phyloP scores from a whole-genome alignment of 2,797 vertebrate species.

The Parauchenoglanis punctatus region DNA sequence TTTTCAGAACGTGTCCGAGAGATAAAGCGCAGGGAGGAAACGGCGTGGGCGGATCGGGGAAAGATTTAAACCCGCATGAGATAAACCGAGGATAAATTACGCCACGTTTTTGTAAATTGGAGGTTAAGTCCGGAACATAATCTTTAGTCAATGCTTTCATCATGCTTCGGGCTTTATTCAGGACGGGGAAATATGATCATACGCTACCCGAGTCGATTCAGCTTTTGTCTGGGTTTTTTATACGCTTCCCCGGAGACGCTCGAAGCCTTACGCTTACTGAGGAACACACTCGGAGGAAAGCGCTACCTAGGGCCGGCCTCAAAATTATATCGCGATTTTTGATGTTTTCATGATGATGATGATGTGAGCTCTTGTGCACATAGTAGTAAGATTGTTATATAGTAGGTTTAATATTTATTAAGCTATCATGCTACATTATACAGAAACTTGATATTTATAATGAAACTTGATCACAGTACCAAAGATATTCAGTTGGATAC shows the following conservation, averaged over 20 bases:
- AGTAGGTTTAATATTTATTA: too few species aligned
- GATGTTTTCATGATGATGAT: too few species aligned
- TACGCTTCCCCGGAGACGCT: neutral
- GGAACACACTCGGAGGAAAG: too few species aligned
- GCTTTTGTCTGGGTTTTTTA: neutral
- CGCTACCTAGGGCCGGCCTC: too few species aligned
- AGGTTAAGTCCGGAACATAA: neutral
- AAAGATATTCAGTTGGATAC: too few species aligned
- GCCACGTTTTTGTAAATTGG: neutral
- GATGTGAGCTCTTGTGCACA: too few species aligned
- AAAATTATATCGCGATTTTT: too few species aligned
- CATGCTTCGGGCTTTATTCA: neutral
- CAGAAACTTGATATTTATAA: too few species aligned
- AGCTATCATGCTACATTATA: too few species aligned
- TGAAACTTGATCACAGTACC: too few species aligned
- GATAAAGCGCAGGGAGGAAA: conserved; percentile 10
- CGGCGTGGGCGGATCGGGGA: conserved; percentile 9
- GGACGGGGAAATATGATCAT: neutral
- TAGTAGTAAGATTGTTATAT: too few species aligned
- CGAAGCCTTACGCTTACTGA: neutral
- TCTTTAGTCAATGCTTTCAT: neutral
- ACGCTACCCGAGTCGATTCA: neutral
- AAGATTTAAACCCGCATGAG: neutral
- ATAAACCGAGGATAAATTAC: neutral
- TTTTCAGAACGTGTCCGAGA: neutral